Evolutionary conservation across 92 coral and sea anemone species (phyloP).

Genomic region (Virgularia gustaviana): DNA sequence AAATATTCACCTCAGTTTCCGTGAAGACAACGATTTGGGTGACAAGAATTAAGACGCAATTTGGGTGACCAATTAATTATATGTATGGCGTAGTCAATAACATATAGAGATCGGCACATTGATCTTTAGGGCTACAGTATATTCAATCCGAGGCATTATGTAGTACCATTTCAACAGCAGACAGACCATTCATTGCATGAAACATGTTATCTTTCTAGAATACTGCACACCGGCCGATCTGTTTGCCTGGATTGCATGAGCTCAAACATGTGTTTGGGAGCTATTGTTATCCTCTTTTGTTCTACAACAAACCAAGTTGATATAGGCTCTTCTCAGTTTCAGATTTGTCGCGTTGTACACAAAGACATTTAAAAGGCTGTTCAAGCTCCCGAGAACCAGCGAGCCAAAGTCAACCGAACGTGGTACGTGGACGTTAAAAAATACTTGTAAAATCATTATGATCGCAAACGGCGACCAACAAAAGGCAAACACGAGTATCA

Average conservation of each 20-base stretch:
- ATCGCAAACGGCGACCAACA: slow-evolving; percentile 78
- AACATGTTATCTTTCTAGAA: no score
- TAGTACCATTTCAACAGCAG: slow-evolving; percentile 10
- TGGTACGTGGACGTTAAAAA: slow-evolving; percentile 48
- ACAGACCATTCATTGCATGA: no score
- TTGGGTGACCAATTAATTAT: no score
- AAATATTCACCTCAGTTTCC: no score
- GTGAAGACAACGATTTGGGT: no score
- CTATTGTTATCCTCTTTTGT: background rate
- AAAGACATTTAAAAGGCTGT: slow-evolving; percentile 68
- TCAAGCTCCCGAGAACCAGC: slow-evolving; percentile 62
- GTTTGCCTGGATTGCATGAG: background rate
- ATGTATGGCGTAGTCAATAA: no score
- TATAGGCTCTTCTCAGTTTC: slow-evolving; percentile 41
- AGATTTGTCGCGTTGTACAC: slow-evolving; percentile 65
- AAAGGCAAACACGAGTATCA: slow-evolving; percentile 55
- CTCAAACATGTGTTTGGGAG: background rate
- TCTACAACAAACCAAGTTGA: background rate
- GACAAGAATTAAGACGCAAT: no score
- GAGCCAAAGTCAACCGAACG: slow-evolving; percentile 61
- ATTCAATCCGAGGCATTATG: no score
- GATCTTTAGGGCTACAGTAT: no score
- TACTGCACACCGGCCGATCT: no score
- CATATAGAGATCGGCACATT: no score
- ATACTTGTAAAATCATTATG: slow-evolving; percentile 67